Percentiles rank a stretch among this genome's conserved stretches.
phyloP scores from a whole-genome alignment of 2,113 vertebrate genomes.

The Phalacrocorax pelagicus region DNA sequence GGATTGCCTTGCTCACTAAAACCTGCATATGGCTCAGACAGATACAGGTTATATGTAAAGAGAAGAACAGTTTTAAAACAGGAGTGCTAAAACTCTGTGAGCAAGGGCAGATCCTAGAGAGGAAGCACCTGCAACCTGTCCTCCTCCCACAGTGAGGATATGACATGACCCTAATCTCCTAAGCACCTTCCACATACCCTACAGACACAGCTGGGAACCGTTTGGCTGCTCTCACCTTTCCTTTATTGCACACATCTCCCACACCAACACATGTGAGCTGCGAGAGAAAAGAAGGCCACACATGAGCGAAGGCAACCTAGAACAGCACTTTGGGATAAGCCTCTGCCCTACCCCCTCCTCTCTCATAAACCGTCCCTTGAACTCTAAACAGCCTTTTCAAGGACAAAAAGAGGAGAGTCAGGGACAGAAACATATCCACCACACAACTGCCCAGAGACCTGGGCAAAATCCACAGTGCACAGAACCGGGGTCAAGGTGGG shows the following conservation, averaged over 20 bases:
- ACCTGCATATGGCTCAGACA: not conserved
- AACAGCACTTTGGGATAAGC: not conserved
- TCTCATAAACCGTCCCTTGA: not conserved
- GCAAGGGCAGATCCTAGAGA: not conserved
- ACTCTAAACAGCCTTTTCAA: not conserved
- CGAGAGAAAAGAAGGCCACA: conserved; percentile 33
- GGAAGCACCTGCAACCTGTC: not conserved
- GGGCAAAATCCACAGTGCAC: not conserved
- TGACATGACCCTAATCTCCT: not conserved
- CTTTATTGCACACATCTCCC: conserved; percentile 94
- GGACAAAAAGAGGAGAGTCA: not conserved
- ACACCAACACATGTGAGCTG: conserved; percentile 94
- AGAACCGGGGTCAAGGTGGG: not conserved
- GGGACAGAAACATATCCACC: not conserved
- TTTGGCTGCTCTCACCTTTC: conserved; percentile 80
- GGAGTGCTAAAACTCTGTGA: not conserved
- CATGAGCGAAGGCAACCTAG: not conserved
- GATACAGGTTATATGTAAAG: not conserved
- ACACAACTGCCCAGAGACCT: not conserved
- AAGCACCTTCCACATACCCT: not conserved
- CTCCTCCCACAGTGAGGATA: not conserved
- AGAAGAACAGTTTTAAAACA: not conserved
- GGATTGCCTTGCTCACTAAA: not conserved
- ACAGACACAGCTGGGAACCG: not conserved
- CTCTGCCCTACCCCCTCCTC: not conserved